Base-by-base conservation (phyloP, 2,888 invertebrate species). In the Oscheius sp. region DNA sequence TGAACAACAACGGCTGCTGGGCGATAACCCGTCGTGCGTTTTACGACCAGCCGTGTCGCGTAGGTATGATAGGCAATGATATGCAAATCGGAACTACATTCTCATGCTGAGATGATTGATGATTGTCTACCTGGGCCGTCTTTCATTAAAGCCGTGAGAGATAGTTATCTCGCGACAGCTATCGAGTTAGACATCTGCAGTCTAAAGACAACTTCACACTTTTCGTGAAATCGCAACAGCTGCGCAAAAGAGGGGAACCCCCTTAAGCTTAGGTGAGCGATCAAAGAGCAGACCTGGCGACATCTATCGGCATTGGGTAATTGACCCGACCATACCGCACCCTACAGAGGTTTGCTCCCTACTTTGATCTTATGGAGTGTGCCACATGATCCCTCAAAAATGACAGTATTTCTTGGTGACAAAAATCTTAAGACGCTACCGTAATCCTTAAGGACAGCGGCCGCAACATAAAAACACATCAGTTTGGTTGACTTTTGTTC, bases 51-150 rank as follows among this genome's bases (percentile, higher is more conserved):
- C 59, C 26, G 44, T 28, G 59, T 30, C 17, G 20, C n/a, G 44
- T 59, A 36, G 38, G 57, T 59, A 22, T 59, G 59, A 59, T 59
- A 41, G 59, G 59, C 41, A 59, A 59, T 59, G 59, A 59, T 59
- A 59, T 59, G 59, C 59, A 59, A 59, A 59, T 59, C 59, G 59
- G 59, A 44, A 44, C 59, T 44, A 59, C 59, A 59, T 59, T 59
- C 59, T 44, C 59, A 59, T 59, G 59, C 59, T 59, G 59, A 59
- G 59, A 59, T 59, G 59, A 59, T 44, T 41, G 59, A 59, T 59
- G 59, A 59, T 41, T 59, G 59, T 59, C 59, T 59, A 24, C 59
- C 26, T n/a, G n/a, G n/a, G n/a, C n/a, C n/a, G n/a, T n/a, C n/a
- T n/a, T n/a, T n/a, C n/a, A 59, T 44, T 26, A 30, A 44, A 59